A percentile compares a stretch with the other conserved stretches of the same genome.
These are phyloP conservation scores for Venusia cambrica DNA, from an alignment of 2,888 invertebrate genomes.

Conservation along the genomic window DNA sequence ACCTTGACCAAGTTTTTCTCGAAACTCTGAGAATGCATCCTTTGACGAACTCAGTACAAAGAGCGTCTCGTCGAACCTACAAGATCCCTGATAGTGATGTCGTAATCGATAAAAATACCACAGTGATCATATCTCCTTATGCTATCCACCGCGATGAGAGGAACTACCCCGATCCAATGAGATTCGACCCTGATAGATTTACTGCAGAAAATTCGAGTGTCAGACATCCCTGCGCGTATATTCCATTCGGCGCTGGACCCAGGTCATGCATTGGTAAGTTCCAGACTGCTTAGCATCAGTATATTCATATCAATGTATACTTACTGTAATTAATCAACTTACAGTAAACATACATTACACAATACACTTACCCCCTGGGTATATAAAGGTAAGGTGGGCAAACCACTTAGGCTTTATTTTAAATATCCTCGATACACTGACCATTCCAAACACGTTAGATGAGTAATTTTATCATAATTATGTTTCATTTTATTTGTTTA, in stretches of 20 bases:
- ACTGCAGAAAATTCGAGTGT: constrained; percentile 7
- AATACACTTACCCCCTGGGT: too few relatives aligned
- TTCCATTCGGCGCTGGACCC: constrained; percentile 57
- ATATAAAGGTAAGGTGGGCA: too few relatives aligned
- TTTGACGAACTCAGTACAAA: constrained; percentile 44
- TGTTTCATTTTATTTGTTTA: neutral
- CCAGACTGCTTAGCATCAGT: neutral
- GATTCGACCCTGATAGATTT: constrained; percentile 65
- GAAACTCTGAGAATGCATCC: constrained; percentile 64
- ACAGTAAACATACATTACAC: too few relatives aligned
- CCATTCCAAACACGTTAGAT: too few relatives aligned
- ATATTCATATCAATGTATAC: too few relatives aligned
- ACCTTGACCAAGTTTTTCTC: constrained; percentile 44
- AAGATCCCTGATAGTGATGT: constrained; percentile 42
- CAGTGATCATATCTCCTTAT: constrained; percentile 41
- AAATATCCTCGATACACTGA: too few relatives aligned
- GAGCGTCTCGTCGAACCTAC: constrained; percentile 42
- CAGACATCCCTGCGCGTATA: constrained; percentile 31
- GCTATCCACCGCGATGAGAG: constrained; percentile 54
- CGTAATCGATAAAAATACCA: constrained; percentile 41
- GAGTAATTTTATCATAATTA: too few relatives aligned
- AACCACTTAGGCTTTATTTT: too few relatives aligned
- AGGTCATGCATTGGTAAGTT: constrained; percentile 51
- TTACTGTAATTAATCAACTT: too few relatives aligned
- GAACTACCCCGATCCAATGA: constrained; percentile 54